Evolutionary conservation across 2,113 vertebrate species (phyloP), one percentile per base, ranked within the genome.

Genomic region (Cardinalis cardinalis): DNA sequence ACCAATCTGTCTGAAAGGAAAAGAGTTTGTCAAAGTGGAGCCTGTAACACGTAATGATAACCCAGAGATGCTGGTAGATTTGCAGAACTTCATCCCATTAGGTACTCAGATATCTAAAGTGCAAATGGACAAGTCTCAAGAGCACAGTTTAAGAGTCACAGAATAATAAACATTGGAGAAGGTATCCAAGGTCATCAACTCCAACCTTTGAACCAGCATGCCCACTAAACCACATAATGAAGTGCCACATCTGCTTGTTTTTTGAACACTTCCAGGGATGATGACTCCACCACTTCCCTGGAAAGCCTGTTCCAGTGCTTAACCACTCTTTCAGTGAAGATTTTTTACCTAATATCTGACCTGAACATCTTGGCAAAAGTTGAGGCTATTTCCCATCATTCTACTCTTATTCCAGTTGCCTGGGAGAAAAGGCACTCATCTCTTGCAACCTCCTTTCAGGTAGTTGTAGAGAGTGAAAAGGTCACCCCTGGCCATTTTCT

Each of bases 301-400:
- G 18, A 63, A 49, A 28, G 6, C 12, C 34, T 36, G 10, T 36
- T 71, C 14, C 31, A 71, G 26, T 19, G 8, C 14, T 72, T 71
- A 43, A 36, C 18, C 49, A 28, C 18, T 32, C 18, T 48, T 71
- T 36, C 41, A 64, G 25, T 19, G 21, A 49, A 43, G 5, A 32
- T 8, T 2, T 19, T 87, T 56, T 72, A 48, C 49, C 18, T 58
- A 4, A 56, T 49, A 49, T 23, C 14, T 0, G 2, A 23, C 11
- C 20, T 28, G 14, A 72, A 56, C 8, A 14, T 51, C 23, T 36
- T 38, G 31, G 4, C 12, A 7, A 8, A 56, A 41, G 2, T 3
- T 40, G 55, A 77, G 19, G 19, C 11, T 29, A 14, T 64, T 71
- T 55, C 17, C n/a, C 1, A 0, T 44, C 14, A 1, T 23, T 41